Evolutionary conservation across 2,888 invertebrate species (phyloP), one percentile per base, ranked within the genome.

Genomic region (Terebella lapidaria): DNA sequence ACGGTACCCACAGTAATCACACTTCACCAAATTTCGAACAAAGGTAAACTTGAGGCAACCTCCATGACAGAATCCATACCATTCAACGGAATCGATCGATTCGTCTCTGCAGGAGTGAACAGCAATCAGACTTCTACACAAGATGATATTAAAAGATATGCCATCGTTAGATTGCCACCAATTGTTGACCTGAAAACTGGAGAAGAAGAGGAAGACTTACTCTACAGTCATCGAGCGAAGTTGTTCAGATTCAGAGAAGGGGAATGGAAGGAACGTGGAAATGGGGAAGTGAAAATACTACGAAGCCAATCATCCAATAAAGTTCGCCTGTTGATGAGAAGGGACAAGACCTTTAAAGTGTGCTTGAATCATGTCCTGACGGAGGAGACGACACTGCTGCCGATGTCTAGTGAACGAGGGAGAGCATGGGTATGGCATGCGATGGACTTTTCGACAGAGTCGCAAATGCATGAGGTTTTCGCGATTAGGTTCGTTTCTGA

Each of bases 391-490:
- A 84, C 85, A 66, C 82, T 94, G 22, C 85, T 85, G 53, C 88
- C 93, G 65, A 84, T 85, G 49, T 90, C 91, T 76, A 92, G 92
- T 74, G 91, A 92, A 2, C 75, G 78, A 59, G 63, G 63, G 15
- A 89, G 89, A 70, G 87, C 87, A 3, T 78, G 75, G 75, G 74
- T 74, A 52, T 94, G 94, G 86, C 84, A 85, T 47, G 92, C 90
- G 0, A 86, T 87, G 95, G 94, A 95, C 80, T 93, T 87, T 81
- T 88, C 94, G 1, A 93, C 93, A 73, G 91, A 89, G 70, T 85
- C 87, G 65, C 66, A 74, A 42, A 74, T 72, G 86, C 42, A 63
- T 53, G 92, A 94, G 77, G 90, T 88, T 72, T 87, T 94, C 70
- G 88, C 90, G 74, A 87, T 89, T 22, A 85, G 87, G 67, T 94